phyloP scores from a whole-genome alignment of 2,113 vertebrate genomes.

The Malurus alboscapulatus region DNA sequence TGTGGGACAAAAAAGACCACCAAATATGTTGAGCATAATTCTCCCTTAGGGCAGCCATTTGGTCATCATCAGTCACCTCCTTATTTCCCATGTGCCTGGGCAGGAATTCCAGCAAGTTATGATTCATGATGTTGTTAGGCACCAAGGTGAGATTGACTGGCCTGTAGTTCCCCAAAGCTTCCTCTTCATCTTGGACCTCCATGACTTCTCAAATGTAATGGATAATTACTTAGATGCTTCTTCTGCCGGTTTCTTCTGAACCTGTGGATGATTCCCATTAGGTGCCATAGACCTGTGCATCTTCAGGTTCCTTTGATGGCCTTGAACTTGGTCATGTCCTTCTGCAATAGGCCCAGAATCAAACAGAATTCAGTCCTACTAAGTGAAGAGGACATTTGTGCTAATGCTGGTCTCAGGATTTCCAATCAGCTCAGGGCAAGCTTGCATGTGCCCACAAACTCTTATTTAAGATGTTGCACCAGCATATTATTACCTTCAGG shows the following conservation, averaged over 20 bases:
- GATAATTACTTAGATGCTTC: neutral
- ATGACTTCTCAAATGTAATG: neutral
- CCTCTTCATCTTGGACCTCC: neutral
- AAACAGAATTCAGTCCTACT: neutral
- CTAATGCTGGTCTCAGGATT: neutral
- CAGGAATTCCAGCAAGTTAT: neutral
- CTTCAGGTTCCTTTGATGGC: neutral
- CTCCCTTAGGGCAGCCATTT: neutral
- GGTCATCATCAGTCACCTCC: neutral
- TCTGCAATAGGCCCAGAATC: neutral
- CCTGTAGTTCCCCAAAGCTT: neutral
- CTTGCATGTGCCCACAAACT: too few species aligned
- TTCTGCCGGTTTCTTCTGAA: neutral
- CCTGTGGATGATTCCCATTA: neutral
- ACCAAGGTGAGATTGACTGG: neutral
- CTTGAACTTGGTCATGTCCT: neutral
- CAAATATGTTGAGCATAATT: fast-evolving
- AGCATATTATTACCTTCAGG: neutral
- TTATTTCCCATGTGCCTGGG: neutral
- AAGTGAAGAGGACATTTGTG: neutral
- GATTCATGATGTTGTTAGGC: neutral
- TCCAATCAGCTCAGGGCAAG: neutral
- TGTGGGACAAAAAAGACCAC: neutral
- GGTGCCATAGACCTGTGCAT: neutral
- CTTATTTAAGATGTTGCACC: neutral